Percentiles rank a stretch among this genome's conserved stretches.
Conservation (phyloP, 2,888 invertebrate species). For the Scaptomyza reducta region DNA sequence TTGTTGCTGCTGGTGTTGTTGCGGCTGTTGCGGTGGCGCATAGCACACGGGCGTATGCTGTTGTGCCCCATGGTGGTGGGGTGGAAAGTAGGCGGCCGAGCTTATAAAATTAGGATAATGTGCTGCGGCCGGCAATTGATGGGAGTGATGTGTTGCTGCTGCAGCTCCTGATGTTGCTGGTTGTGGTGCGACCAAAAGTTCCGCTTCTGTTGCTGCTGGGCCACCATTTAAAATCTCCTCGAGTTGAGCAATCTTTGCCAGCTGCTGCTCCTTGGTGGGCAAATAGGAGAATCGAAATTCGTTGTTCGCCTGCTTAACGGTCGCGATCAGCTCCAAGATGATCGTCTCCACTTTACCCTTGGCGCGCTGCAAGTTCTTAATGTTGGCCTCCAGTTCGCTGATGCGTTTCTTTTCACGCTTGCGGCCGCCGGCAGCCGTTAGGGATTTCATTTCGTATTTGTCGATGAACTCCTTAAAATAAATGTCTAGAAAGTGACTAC, state of each 20-base stretch:
- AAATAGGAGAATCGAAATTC: constrained; percentile 84
- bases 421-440: constrained; percentile 77
- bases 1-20: constrained; percentile 57
- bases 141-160: constrained; percentile 3
- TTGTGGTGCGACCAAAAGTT: neutral
- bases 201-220: constrained; percentile 13
- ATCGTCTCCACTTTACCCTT: constrained; percentile 83
- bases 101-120: constrained; percentile 49
- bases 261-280: constrained; percentile 83
- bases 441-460: constrained; percentile 80
- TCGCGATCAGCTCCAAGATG: constrained; percentile 83
- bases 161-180: too few relatives aligned
- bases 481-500: constrained; percentile 82
- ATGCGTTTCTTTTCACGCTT: constrained; percentile 84
- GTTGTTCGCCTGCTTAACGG: constrained; percentile 81
- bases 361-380: constrained; percentile 83
- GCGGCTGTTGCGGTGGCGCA: constrained; percentile 78
- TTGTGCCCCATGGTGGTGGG: constrained; percentile 27
- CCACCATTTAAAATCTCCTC: constrained; percentile 53
- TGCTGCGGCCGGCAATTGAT: constrained; percentile 1
- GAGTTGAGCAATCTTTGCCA: constrained; percentile 76
- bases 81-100: constrained; percentile 60
- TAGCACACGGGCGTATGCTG: constrained; percentile 80
- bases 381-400: constrained; percentile 80
- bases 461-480: constrained; percentile 83